Evolutionary conservation across 2,888 invertebrate genomes (phyloP).

Genomic region (Hypolimnas misippus): DNA sequence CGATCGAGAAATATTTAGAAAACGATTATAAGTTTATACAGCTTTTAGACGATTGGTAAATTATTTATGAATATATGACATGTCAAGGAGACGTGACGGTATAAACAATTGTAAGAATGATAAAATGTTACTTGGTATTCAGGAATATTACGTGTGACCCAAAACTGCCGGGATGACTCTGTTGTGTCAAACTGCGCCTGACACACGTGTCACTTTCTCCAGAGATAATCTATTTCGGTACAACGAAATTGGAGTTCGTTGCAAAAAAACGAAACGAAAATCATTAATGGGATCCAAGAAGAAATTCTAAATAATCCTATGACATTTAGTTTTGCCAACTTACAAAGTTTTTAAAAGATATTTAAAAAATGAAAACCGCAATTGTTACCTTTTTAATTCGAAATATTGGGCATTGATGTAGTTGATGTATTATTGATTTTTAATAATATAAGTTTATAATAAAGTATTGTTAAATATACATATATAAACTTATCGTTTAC

Average conservation of each 20-base stretch:
- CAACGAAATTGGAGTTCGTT: slow-evolving; percentile 16
- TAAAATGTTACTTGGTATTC: slow-evolving; percentile 54
- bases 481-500: too few relatives aligned
- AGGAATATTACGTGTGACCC: slow-evolving; percentile 70
- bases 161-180: slow-evolving; percentile 69
- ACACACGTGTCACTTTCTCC: slow-evolving; percentile 73
- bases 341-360: too few relatives aligned
- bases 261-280: not conserved
- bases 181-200: slow-evolving; percentile 61
- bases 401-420: too few relatives aligned
- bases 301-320: too few relatives aligned
- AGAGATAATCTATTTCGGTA: slow-evolving; percentile 68
- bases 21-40: not conserved
- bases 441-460: too few relatives aligned
- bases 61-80: slow-evolving; percentile 38
- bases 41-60: slow-evolving; percentile 43
- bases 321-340: too few relatives aligned
- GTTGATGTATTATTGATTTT: too few relatives aligned
- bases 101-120: slow-evolving; percentile 42
- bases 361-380: too few relatives aligned
- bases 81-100: slow-evolving; percentile 41
- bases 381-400: too few relatives aligned
- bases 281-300: not conserved
- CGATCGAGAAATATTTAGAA: not conserved
- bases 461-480: too few relatives aligned